Evolutionary conservation across 2,113 vertebrate genomes (phyloP).

Genomic region (Lycaon pictus): DNA sequence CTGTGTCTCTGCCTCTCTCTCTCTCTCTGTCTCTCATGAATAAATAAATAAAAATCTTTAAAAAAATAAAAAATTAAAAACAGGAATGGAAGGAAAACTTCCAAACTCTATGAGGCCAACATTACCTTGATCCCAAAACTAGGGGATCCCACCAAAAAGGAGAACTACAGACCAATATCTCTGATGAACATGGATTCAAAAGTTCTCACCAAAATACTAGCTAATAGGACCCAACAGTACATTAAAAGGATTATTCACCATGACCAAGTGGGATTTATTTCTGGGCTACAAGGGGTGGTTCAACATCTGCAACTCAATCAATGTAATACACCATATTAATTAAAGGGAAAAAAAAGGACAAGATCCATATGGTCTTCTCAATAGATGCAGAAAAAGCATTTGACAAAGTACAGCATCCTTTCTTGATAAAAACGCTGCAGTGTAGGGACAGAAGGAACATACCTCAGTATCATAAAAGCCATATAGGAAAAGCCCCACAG

Average conservation of each 20-base stretch:
- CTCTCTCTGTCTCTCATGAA: too few relatives aligned
- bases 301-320: neutral
- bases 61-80: neutral
- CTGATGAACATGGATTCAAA: neutral
- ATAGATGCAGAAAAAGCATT: neutral
- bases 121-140: neutral
- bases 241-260: neutral
- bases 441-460: too few relatives aligned
- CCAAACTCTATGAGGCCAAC: neutral
- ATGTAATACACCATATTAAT: neutral
- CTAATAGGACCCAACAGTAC: neutral
- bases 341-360: neutral
- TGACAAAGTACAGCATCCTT: neutral
- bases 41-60: too few relatives aligned
- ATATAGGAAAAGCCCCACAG: too few relatives aligned
- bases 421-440: neutral
- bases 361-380: neutral
- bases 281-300: neutral
- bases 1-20: too few relatives aligned
- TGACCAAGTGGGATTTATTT: neutral
- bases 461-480: too few relatives aligned
- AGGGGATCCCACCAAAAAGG: neutral
- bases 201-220: neutral
- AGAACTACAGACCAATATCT: neutral
- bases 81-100: neutral